Percentiles rank a stretch among this genome's conserved stretches.
Conservation (phyloP, 2,888 invertebrate genomes). For the Biston stratarius region DNA sequence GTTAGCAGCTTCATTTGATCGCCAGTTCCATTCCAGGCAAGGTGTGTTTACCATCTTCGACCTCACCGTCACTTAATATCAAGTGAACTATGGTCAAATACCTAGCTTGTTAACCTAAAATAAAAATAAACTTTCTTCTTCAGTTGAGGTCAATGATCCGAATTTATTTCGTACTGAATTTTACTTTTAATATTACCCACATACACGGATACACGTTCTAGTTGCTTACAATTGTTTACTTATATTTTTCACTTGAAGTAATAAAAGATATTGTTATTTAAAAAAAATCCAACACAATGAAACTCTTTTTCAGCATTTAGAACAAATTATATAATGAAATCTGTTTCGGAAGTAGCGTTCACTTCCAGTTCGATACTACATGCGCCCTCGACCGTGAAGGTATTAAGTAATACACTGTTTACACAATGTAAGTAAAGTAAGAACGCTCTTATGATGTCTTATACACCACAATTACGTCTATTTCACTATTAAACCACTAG, state of each 20-base stretch:
- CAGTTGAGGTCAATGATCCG: no score
- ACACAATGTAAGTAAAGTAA: conserved; percentile 48
- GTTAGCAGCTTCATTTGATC: no score
- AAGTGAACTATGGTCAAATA: no score
- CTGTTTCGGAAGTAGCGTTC: conserved; percentile 72
- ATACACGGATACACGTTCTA: not conserved
- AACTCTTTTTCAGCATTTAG: conserved; percentile 31
- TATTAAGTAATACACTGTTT: conserved; percentile 62
- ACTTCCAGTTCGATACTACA: conserved; percentile 61
- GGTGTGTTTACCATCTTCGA: no score
- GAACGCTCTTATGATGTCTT: conserved; percentile 42
- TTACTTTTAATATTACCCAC: not conserved
- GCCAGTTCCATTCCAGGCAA: no score
- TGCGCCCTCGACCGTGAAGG: conserved; percentile 61
- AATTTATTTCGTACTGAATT: no score
- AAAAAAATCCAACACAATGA: conserved; percentile 22
- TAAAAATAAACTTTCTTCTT: no score
- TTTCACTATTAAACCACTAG: conserved; percentile 30
- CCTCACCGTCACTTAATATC: no score
- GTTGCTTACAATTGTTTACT: not conserved
- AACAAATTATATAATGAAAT: conserved; percentile 56
- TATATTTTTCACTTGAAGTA: not conserved
- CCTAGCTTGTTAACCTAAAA: no score
- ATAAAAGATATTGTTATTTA: conserved; percentile 9
- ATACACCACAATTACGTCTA: conserved; percentile 33